Conservation (phyloP, 2,113 vertebrate genomes). For the Esox niger region DNA sequence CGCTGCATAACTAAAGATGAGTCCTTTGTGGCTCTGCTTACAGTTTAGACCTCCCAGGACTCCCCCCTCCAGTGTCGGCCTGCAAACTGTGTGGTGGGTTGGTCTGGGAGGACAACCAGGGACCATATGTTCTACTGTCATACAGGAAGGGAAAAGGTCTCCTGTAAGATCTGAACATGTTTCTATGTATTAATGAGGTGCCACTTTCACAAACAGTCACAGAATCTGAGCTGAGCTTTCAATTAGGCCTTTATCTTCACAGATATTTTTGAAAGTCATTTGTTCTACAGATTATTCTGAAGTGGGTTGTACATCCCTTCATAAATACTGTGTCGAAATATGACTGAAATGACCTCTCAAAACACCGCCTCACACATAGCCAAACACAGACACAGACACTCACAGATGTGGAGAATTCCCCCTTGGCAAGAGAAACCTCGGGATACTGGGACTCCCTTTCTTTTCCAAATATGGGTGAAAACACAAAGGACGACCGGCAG, state of each 20-base stretch:
- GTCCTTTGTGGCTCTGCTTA: constrained; percentile 16
- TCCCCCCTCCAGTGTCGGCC: constrained; percentile 7
- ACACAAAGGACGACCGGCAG: constrained; percentile 54
- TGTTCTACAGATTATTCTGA: too few relatives aligned
- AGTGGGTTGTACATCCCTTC: too few relatives aligned
- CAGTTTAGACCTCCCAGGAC: constrained; percentile 42
- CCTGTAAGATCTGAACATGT: not conserved
- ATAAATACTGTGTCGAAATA: too few relatives aligned
- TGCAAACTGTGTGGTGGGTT: not conserved
- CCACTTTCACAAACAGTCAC: too few relatives aligned
- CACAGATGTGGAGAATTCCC: constrained; percentile 71
- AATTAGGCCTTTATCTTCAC: too few relatives aligned
- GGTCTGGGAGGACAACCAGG: not conserved
- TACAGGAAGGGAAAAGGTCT: not conserved
- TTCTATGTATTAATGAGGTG: not conserved
- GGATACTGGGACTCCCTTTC: constrained; percentile 76
- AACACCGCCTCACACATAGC: constrained; percentile 34
- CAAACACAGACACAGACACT: constrained; percentile 28
- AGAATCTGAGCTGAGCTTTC: too few relatives aligned
- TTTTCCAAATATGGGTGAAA: constrained; percentile 75
- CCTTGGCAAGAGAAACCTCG: constrained; percentile 57
- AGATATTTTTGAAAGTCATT: too few relatives aligned
- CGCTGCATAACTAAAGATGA: constrained; percentile 23
- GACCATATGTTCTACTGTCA: too few relatives aligned
- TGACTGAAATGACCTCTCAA: constrained; percentile 4